These are phyloP conservation scores for Dendrolimus houi DNA, from an alignment of 2,888 invertebrate species.

Conservation along the genomic window DNA sequence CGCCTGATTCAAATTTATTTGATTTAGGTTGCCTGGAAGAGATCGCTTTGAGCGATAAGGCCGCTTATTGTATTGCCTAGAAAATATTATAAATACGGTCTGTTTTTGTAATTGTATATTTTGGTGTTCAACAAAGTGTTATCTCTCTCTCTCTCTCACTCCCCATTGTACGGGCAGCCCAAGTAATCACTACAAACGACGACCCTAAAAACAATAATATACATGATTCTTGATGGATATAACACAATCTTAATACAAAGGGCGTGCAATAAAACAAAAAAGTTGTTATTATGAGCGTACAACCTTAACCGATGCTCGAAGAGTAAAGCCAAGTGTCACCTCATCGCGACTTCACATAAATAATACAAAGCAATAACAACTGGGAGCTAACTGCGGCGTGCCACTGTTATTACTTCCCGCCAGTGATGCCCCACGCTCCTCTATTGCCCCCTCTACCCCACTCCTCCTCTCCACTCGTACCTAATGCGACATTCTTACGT, in stretches of 20 bases:
- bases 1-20: too few species aligned
- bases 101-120: too few species aligned
- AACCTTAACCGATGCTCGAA: constrained; percentile 15
- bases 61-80: too few species aligned
- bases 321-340: constrained; percentile 45
- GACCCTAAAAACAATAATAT: too few species aligned
- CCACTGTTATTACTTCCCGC: constrained; percentile 58
- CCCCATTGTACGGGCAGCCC: too few species aligned
- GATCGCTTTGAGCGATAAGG: too few species aligned
- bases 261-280: constrained; percentile 5
- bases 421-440: constrained; percentile 18
- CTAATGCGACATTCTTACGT: constrained; percentile 72
- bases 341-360: constrained; percentile 50
- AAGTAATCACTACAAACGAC: too few species aligned
- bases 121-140: too few species aligned
- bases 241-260: neutral
- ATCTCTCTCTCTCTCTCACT: too few species aligned
- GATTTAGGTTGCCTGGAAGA: too few species aligned
- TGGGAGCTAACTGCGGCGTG: constrained; percentile 59
- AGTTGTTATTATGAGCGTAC: constrained; percentile 12
- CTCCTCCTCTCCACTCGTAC: constrained; percentile 24
- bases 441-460: constrained; percentile 9
- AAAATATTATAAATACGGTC: too few species aligned
- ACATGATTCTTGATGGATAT: neutral
- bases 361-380: constrained; percentile 67